These are phyloP conservation scores for Lacanobia oleracea DNA, from an alignment of 2,888 invertebrate genomes.

Conservation along the genomic window DNA sequence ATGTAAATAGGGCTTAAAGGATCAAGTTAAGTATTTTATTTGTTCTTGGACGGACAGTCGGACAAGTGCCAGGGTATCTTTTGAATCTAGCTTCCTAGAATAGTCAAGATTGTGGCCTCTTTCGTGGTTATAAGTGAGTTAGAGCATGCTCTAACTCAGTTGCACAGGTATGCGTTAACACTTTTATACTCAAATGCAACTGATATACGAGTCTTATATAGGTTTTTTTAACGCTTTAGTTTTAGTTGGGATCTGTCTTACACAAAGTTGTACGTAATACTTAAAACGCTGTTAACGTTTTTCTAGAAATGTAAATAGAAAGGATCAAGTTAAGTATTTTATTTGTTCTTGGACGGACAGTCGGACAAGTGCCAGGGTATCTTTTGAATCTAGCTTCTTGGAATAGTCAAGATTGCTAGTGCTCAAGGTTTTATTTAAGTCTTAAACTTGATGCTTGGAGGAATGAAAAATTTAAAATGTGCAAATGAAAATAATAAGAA, in stretches of 20 bases:
- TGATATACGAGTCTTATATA: no score
- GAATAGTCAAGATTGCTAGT: slow-evolving; percentile 5
- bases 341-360: neutral
- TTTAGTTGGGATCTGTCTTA: no score
- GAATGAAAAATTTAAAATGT: no score
- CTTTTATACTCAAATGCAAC: no score
- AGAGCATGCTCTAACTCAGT: no score
- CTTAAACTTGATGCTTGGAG: neutral
- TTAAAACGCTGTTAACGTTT: slow-evolving; percentile 27
- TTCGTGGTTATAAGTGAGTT: no score
- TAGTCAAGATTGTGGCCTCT: slow-evolving; percentile 7
- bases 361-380: neutral
- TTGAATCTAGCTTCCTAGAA: slow-evolving; percentile 2
- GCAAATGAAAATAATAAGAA: neutral
- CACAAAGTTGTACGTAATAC: slow-evolving; percentile 2
- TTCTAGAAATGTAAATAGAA: slow-evolving; percentile 24
- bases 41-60: neutral
- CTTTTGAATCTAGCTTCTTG: slow-evolving; percentile 1
- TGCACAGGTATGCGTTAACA: no score
- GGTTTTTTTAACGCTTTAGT: no score
- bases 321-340: slow-evolving; percentile 30
- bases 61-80: neutral
- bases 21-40: slow-evolving; percentile 31
- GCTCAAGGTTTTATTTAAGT: slow-evolving; percentile 10
- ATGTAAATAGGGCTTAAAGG: slow-evolving; percentile 12